Percentiles rank a stretch among this genome's conserved stretches.
Evolutionary conservation across 2,888 invertebrate genomes (phyloP).

Genomic region (Chloroclysta siterata): DNA sequence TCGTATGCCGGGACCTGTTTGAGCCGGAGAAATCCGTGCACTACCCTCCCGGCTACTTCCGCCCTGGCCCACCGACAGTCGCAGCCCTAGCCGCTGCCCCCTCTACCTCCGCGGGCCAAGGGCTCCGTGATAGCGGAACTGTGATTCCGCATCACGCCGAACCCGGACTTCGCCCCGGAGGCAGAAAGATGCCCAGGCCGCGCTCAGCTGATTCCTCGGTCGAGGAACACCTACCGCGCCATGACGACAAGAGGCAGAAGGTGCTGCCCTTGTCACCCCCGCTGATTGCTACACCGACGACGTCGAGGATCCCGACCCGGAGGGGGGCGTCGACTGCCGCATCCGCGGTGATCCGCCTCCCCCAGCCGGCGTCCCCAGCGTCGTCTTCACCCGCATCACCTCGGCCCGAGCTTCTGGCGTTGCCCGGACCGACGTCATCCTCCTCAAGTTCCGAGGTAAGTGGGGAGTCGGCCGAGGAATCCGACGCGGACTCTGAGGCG

Average conservation of each 20-base stretch:
- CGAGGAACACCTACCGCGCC: not conserved
- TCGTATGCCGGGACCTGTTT: not conserved
- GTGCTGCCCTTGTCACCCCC: not conserved
- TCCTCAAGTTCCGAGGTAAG: too few relatives aligned
- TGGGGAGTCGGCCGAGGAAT: not conserved
- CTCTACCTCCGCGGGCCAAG: not conserved
- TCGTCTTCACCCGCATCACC: not conserved
- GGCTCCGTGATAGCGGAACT: not conserved
- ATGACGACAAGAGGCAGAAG: slow-evolving; percentile 4
- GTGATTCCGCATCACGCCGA: slow-evolving; percentile 1
- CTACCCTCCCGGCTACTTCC: not conserved
- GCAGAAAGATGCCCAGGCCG: not conserved
- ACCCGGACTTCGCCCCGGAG: not conserved
- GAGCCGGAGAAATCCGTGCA: not conserved
- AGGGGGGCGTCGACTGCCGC: not conserved
- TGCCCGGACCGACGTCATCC: not conserved
- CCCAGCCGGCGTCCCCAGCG: not conserved
- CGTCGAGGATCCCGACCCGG: not conserved
- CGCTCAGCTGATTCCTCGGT: not conserved
- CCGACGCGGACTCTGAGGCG: not conserved
- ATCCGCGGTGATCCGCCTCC: not conserved
- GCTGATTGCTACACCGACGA: not conserved
- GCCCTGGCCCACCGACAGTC: too few relatives aligned
- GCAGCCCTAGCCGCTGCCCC: not conserved
- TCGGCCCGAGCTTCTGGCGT: not conserved